Percentiles rank a stretch among this genome's conserved stretches.
These are phyloP conservation scores for Dipodomys merriami DNA, from an alignment of 2,113 vertebrate species.

Conservation along the genomic window DNA sequence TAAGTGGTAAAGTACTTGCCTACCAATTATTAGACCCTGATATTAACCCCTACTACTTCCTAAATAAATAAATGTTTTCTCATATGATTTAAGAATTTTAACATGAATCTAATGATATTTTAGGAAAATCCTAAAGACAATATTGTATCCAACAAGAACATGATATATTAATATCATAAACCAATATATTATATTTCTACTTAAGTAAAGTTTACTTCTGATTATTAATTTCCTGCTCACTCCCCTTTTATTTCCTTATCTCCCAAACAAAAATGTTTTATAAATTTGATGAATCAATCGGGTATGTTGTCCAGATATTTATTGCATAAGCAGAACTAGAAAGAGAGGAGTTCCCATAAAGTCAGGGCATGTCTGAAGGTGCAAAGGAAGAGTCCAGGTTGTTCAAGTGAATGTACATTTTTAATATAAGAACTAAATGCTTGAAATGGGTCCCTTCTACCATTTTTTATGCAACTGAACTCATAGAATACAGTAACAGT, in stretches of 20 bases:
- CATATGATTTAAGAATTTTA: conserved; percentile 48
- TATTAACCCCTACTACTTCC: no score
- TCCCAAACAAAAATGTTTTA: conserved; percentile 41
- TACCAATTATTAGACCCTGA: no score
- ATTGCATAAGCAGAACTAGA: not conserved
- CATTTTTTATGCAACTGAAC: conserved; percentile 2
- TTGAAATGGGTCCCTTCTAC: not conserved
- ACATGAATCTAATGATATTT: conserved; percentile 27
- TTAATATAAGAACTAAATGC: not conserved
- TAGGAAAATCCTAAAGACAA: not conserved
- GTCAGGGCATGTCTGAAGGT: conserved; percentile 11
- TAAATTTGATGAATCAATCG: conserved; percentile 1
- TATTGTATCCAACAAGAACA: not conserved
- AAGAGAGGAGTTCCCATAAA: not conserved
- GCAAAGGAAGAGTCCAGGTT: not conserved
- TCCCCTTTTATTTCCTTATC: not conserved
- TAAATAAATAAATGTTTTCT: not conserved
- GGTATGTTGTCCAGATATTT: not conserved
- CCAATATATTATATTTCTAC: conserved; percentile 23
- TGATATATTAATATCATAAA: conserved; percentile 27
- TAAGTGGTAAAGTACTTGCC: no score
- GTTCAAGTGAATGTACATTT: not conserved
- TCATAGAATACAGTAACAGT: not conserved
- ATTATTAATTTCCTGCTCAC: not conserved
- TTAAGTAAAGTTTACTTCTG: conserved; percentile 20